These are phyloP conservation scores for Heterochromis multidens DNA, from an alignment of 2,113 vertebrate genomes.

Conservation along the genomic window DNA sequence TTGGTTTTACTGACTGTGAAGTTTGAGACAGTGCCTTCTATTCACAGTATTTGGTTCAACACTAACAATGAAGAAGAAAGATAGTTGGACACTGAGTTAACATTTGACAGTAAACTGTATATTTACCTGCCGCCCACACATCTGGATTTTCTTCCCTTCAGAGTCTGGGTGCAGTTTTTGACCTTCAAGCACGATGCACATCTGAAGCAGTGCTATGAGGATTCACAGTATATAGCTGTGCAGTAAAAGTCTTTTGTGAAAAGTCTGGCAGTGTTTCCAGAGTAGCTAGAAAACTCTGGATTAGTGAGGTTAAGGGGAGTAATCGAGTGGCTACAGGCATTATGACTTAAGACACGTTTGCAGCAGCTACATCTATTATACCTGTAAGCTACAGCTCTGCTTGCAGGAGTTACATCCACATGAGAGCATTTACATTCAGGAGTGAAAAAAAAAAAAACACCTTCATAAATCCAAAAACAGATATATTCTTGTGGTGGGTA, in stretches of 20 bases:
- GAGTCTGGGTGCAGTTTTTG: background rate
- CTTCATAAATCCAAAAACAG: background rate
- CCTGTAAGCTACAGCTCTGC: background rate
- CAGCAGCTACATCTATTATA: background rate
- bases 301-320: background rate
- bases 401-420: background rate
- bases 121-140: background rate
- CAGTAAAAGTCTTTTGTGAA: background rate
- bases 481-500: background rate
- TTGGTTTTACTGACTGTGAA: background rate
- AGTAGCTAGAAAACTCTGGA: background rate
- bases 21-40: background rate
- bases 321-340: background rate
- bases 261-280: background rate
- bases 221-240: background rate
- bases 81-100: background rate
- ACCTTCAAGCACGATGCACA: background rate
- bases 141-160: background rate
- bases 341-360: background rate
- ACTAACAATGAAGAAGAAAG: background rate
- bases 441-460: background rate
- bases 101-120: background rate
- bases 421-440: background rate
- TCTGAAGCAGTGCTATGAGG: background rate
- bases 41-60: background rate